Conservation (phyloP, 2,797 vertebrate species). For the Smutsia temminckii region DNA sequence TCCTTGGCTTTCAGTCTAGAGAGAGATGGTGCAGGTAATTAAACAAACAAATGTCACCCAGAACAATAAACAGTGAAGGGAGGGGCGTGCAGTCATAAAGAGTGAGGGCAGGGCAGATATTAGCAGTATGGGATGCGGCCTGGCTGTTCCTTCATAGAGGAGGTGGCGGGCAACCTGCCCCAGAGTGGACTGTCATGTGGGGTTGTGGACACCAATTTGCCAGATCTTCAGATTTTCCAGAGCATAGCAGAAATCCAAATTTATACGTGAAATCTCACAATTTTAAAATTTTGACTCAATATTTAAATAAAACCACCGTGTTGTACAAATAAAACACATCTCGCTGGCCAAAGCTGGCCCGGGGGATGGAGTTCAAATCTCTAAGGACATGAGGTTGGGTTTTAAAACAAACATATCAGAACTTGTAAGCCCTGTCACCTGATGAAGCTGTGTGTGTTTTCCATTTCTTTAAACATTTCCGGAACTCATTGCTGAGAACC, state of each 20-base stretch:
- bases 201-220: neutral
- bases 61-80: neutral
- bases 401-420: constrained; percentile 68
- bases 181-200: neutral
- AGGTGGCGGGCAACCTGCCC: neutral
- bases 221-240: constrained; percentile 47
- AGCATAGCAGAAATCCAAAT: constrained; percentile 66
- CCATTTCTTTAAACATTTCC: constrained; percentile 56
- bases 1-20: neutral
- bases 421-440: constrained; percentile 47
- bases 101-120: neutral
- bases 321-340: constrained; percentile 70
- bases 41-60: neutral
- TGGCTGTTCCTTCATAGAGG: neutral
- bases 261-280: constrained; percentile 50
- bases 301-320: constrained; percentile 50
- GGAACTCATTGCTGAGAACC: constrained; percentile 9
- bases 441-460: constrained; percentile 33
- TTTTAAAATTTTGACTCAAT: constrained; percentile 50
- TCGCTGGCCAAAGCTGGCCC: neutral
- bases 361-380: constrained; percentile 61
- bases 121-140: rapidly evolving
- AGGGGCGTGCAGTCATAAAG: neutral
- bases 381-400: constrained; percentile 60
- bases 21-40: neutral